Percentiles rank a stretch among this genome's conserved stretches.
phyloP scores from a whole-genome alignment of 2,888 invertebrate species.

The Patella depressa region DNA sequence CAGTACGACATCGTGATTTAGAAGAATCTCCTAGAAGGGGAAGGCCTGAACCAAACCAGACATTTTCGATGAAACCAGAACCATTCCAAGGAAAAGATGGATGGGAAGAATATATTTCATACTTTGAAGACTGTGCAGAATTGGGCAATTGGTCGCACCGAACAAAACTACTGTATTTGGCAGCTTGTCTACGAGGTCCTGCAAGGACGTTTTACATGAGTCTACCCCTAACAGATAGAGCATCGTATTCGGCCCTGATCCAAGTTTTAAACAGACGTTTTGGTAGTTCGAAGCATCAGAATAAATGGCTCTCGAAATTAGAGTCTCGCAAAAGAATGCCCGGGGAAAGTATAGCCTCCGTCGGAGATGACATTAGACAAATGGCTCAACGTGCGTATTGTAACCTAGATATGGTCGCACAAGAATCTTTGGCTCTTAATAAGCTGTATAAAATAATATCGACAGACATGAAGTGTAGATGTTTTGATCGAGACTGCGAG shows the following conservation, averaged over 20 bases:
- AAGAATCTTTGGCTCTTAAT: conserved; percentile 34
- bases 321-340: neutral
- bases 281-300: neutral
- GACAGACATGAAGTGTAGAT: conserved; percentile 36
- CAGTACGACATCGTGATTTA: too few species aligned
- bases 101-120: conserved; percentile 16
- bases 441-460: conserved; percentile 32
- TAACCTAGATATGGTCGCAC: conserved; percentile 26
- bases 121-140: conserved; percentile 14
- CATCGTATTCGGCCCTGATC: neutral
- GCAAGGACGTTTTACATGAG: conserved; percentile 6
- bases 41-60: neutral
- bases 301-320: neutral
- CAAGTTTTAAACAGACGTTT: neutral
- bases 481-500: conserved; percentile 35
- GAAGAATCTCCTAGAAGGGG: too few species aligned
- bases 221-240: neutral
- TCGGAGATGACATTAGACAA: conserved; percentile 31
- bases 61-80: conserved; percentile 13
- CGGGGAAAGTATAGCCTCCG: conserved; percentile 23
- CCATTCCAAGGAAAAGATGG: conserved; percentile 6
- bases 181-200: conserved; percentile 11
- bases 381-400: conserved; percentile 27
- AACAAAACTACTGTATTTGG: conserved; percentile 1
- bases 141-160: conserved; percentile 10